Evolutionary conservation across 1,140 invertebrate species (phyloP).

Genomic region (Lasaia peninsularis): DNA sequence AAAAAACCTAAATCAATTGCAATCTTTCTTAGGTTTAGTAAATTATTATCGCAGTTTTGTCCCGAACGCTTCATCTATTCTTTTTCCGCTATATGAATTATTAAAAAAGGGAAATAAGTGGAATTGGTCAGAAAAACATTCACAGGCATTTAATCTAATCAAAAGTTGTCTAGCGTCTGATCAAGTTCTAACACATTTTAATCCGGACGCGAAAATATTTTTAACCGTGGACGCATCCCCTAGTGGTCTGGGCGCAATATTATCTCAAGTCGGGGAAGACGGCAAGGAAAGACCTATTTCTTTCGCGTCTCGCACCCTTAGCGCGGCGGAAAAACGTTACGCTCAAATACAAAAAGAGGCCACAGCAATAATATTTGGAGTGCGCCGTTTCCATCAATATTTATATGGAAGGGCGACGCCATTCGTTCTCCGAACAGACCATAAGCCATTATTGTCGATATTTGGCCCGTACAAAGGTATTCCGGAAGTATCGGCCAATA

Average conservation of each 20-base stretch:
- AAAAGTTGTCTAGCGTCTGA: conserved; percentile 22
- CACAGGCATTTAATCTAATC: conserved; percentile 16
- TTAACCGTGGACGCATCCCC: conserved; percentile 25
- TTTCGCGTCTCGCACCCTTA: conserved; percentile 27
- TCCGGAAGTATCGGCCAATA: conserved; percentile 28
- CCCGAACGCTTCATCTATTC: conserved; percentile 17
- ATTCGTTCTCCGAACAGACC: conserved; percentile 26
- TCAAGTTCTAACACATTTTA: conserved; percentile 23
- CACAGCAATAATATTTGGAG: conserved; percentile 29
- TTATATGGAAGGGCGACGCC: conserved; percentile 30
- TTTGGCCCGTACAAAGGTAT: conserved; percentile 29
- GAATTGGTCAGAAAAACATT: not conserved
- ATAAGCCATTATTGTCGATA: conserved; percentile 30
- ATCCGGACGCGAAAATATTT: conserved; percentile 12
- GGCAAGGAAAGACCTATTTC: conserved; percentile 20
- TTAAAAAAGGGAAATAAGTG: not conserved
- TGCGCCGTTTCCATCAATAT: conserved; percentile 30
- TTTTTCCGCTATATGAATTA: conserved; percentile 24
- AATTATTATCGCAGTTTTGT: conserved; percentile 37
- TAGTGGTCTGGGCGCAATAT: conserved; percentile 19
- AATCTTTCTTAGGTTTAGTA: conserved; percentile 36
- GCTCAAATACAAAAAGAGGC: conserved; percentile 28
- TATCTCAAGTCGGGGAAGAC: conserved; percentile 19
- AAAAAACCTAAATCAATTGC: conserved; percentile 20
- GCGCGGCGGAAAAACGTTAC: conserved; percentile 27